phyloP scores from a whole-genome alignment of 1,140 invertebrate genomes.

The Tetraneura akinire region DNA sequence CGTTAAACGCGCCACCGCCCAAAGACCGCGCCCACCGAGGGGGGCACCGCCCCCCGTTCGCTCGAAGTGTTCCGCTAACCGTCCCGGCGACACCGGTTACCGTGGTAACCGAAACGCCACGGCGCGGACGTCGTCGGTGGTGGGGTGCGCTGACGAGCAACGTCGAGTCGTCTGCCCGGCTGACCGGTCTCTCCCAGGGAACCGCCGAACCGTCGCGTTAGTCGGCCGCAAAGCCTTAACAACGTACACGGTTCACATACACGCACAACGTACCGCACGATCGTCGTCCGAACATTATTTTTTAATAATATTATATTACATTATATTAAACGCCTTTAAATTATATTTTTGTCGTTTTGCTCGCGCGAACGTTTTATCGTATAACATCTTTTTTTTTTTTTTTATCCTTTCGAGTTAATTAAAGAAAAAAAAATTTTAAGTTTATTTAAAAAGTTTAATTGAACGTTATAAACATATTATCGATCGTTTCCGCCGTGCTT shows the following conservation, averaged over 20 bases:
- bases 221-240: conserved; percentile 32
- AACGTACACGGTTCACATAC: too few species aligned
- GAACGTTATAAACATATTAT: too few species aligned
- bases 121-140: not conserved
- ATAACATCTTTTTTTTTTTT: too few species aligned
- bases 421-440: too few species aligned
- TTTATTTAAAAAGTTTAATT: too few species aligned
- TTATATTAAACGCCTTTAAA: too few species aligned
- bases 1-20: not conserved
- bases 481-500: too few species aligned
- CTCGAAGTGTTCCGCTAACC: too few species aligned
- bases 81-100: not conserved
- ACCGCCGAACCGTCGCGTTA: conserved; percentile 21
- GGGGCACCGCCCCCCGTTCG: not conserved
- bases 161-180: conserved; percentile 8
- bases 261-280: not conserved
- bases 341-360: not conserved
- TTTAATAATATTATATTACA: too few species aligned
- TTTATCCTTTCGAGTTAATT: too few species aligned
- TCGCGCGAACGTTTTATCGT: too few species aligned
- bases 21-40: conserved; percentile 22
- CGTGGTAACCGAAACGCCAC: not conserved
- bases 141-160: not conserved
- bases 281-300: not conserved
- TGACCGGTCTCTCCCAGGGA: conserved; percentile 2